Conservation (phyloP, 2,888 invertebrate species). For the Embidobia sp. region DNA sequence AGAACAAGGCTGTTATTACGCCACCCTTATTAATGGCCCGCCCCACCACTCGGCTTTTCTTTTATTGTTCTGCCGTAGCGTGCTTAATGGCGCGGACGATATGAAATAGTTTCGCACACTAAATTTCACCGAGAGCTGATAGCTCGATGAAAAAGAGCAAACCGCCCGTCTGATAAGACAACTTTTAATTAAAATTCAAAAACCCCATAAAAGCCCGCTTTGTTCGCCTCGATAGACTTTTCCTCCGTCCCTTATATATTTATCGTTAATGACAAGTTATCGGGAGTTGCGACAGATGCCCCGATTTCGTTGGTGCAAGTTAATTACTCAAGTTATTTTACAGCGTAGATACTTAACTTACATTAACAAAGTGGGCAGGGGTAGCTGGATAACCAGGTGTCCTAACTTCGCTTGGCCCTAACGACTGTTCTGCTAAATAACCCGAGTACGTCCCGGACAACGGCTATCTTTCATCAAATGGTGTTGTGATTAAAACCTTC, state of each 20-base stretch:
- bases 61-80: conserved; percentile 18
- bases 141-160: conserved; percentile 1
- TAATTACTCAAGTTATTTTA: conserved; percentile 33
- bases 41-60: conserved; percentile 36
- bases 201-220: no score
- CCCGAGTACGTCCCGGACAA: not conserved
- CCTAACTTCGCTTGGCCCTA: conserved; percentile 16
- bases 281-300: conserved; percentile 16
- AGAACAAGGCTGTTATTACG: conserved; percentile 46
- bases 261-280: conserved; percentile 3
- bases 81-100: conserved; percentile 23
- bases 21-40: conserved; percentile 31
- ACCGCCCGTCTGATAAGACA: no score
- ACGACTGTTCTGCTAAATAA: conserved; percentile 20
- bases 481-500: not conserved
- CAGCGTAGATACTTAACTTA: conserved; percentile 11
- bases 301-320: conserved; percentile 33
- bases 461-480: not conserved
- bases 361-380: conserved; percentile 10
- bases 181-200: no score
- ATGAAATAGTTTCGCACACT: conserved; percentile 27
- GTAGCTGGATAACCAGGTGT: conserved; percentile 8
- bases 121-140: not conserved
- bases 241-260: conserved; percentile 3
- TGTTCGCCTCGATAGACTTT: conserved; percentile 1